phyloP scores from a whole-genome alignment of 1,140 invertebrate species.

The Platyura marginata region DNA sequence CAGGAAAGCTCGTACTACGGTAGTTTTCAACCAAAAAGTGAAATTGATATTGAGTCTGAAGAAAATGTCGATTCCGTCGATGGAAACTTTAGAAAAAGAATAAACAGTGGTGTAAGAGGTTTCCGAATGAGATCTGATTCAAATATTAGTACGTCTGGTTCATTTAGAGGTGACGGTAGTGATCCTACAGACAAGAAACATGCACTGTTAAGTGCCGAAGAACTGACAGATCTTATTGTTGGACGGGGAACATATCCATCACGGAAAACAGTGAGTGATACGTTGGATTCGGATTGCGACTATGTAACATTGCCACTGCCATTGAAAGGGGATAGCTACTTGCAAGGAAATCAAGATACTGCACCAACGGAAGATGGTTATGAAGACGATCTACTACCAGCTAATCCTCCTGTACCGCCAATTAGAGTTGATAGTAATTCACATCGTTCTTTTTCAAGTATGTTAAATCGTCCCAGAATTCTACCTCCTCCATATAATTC shows the following conservation, averaged over 20 bases:
- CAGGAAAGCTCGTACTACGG: constrained; percentile 30
- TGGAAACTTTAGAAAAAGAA: constrained; percentile 6
- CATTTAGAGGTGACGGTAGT: constrained; percentile 68
- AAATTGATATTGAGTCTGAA: constrained; percentile 6
- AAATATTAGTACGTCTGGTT: constrained; percentile 49
- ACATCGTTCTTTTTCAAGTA: constrained; percentile 7
- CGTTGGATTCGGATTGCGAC: constrained; percentile 71
- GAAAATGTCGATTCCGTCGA: constrained; percentile 10
- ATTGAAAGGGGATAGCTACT: constrained; percentile 32
- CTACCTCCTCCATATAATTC: constrained; percentile 28
- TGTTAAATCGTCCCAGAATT: constrained; percentile 7
- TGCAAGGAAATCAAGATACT: constrained; percentile 29
- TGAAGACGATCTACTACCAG: constrained; percentile 16
- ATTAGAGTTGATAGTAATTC: constrained; percentile 41
- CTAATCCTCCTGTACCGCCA: constrained; percentile 38
- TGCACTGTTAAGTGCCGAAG: constrained; percentile 53
- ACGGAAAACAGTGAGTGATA: constrained; percentile 59
- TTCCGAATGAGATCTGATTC: constrained; percentile 51
- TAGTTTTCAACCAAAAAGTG: constrained; percentile 25
- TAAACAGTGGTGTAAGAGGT: neutral
- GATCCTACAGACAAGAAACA: constrained; percentile 62
- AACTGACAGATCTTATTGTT: constrained; percentile 63
- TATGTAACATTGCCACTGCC: constrained; percentile 66
- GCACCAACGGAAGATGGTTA: constrained; percentile 29
- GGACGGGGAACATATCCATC: constrained; percentile 51